phyloP scores from a whole-genome alignment of 2,888 invertebrate genomes.

The Prostheceraeus crozeri region DNA sequence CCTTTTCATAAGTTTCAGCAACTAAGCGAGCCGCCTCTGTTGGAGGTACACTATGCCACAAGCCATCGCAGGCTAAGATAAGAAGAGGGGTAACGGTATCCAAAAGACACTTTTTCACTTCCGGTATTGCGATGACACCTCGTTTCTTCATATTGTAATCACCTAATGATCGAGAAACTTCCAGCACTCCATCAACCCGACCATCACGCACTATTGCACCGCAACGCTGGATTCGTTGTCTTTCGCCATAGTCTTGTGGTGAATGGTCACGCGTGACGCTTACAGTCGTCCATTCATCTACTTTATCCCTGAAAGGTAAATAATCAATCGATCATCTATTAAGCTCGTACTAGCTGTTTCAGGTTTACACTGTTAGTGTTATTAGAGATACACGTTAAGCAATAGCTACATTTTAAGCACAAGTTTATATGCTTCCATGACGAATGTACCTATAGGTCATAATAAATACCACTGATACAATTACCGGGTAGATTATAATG shows the following conservation, averaged over 20 bases:
- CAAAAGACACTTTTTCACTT: slow-evolving; percentile 57
- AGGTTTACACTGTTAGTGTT: no score
- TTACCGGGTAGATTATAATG: no score
- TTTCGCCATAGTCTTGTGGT: slow-evolving; percentile 58
- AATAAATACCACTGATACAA: no score
- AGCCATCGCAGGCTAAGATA: slow-evolving; percentile 60
- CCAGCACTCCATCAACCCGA: slow-evolving; percentile 55
- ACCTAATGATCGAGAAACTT: slow-evolving; percentile 60
- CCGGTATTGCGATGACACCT: slow-evolving; percentile 59
- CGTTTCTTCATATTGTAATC: slow-evolving; percentile 60
- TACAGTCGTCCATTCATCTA: slow-evolving; percentile 47
- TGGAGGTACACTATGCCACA: slow-evolving; percentile 60
- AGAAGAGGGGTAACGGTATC: slow-evolving; percentile 11
- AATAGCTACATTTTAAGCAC: no score
- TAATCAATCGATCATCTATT: no score
- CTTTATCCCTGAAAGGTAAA: slow-evolving; percentile 7
- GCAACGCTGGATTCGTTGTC: slow-evolving; percentile 59
- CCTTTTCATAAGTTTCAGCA: slow-evolving; percentile 6
- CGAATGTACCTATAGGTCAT: no score
- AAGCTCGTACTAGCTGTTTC: background rate
- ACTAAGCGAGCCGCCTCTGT: slow-evolving; percentile 50
- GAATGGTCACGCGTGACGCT: slow-evolving; percentile 59
- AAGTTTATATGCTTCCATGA: no score
- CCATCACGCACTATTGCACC: slow-evolving; percentile 53
- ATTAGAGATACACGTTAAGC: no score